Percentiles rank a stretch among this genome's conserved stretches.
Conservation (phyloP, 2,797 vertebrate species). For the Telmatherina bonti region DNA sequence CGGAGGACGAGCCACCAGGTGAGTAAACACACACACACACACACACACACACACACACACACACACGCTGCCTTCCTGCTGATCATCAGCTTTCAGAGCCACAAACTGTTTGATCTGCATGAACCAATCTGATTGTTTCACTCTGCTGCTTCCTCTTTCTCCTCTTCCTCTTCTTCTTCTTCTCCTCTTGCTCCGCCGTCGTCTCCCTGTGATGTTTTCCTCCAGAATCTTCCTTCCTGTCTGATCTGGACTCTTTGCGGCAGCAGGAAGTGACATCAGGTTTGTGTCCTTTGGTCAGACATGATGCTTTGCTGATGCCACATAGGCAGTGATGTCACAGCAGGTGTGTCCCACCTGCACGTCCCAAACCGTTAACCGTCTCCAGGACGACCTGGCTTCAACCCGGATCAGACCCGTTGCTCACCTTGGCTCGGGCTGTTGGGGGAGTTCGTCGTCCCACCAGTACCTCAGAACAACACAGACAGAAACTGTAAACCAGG, state of each 20-base stretch:
- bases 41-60: not conserved
- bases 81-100: not conserved
- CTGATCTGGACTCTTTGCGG: conserved; percentile 89
- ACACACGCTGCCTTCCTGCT: no score
- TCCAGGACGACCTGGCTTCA: no score
- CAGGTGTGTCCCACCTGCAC: not conserved
- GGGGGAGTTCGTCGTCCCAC: no score
- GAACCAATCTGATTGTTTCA: conserved; percentile 46
- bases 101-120: conserved; percentile 20
- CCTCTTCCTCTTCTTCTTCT: not conserved
- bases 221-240: conserved; percentile 91
- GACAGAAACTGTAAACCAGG: no score
- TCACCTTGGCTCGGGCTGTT: no score
- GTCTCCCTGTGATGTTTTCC: conserved; percentile 22
- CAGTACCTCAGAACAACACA: no score
- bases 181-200: conserved; percentile 5
- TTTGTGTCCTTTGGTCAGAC: conserved; percentile 80
- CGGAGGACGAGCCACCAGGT: conserved; percentile 77
- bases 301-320: conserved; percentile 2
- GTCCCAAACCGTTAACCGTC: no score
- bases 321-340: conserved; percentile 14
- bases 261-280: conserved; percentile 92
- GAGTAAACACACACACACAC: not conserved
- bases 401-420: no score
- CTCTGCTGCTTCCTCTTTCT: conserved; percentile 19